Percentiles rank a stretch among this genome's conserved stretches.
Evolutionary conservation across 2,113 vertebrate genomes (phyloP).

Genomic region (Leuciscus idus): DNA sequence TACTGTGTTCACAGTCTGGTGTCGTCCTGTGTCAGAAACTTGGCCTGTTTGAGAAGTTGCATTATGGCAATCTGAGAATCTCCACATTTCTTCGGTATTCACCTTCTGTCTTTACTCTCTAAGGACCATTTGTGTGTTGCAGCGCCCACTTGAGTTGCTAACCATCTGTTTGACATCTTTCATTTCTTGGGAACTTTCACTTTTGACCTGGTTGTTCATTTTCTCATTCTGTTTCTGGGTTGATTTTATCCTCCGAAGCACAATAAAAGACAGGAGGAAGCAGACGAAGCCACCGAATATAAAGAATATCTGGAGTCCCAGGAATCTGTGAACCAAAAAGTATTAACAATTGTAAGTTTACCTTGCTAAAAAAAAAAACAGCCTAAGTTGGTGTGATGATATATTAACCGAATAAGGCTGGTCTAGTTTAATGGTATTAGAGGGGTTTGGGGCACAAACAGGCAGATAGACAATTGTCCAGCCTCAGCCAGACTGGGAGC

Average conservation of each 20-base stretch:
- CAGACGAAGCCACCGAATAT: constrained; percentile 73
- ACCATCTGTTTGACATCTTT: neutral
- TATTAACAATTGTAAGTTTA: neutral
- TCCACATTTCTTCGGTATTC: neutral
- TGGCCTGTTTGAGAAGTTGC: neutral
- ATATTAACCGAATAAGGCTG: neutral
- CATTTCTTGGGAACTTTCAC: neutral
- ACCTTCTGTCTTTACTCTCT: neutral
- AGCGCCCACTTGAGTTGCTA: neutral
- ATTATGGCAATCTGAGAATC: neutral
- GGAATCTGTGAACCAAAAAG: constrained; percentile 68
- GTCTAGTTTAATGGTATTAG: neutral
- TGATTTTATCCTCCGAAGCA: constrained; percentile 60
- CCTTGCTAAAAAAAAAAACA: neutral
- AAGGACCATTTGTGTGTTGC: neutral
- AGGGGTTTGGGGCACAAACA: neutral
- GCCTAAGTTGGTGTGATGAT: too few species aligned
- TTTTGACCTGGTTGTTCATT: neutral
- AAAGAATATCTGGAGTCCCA: constrained; percentile 83
- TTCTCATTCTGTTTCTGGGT: neutral
- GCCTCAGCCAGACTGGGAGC: neutral
- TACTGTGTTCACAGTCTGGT: neutral
- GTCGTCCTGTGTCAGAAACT: neutral
- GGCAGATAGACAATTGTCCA: neutral
- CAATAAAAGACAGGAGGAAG: constrained; percentile 68